These are phyloP conservation scores for Tauraco erythrolophus DNA, from an alignment of 2,113 vertebrate genomes.

Conservation along the genomic window DNA sequence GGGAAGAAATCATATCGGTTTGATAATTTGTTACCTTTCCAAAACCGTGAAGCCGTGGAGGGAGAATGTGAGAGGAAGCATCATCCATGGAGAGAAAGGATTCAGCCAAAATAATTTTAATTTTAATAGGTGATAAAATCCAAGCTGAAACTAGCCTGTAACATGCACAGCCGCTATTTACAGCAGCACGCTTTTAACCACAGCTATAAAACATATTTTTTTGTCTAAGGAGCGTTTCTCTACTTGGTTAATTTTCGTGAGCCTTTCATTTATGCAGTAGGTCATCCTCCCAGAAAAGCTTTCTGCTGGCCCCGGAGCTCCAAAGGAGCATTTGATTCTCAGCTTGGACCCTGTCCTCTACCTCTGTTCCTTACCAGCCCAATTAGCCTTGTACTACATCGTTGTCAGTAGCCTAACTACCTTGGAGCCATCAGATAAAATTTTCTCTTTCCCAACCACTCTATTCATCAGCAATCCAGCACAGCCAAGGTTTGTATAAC, in stretches of 20 bases:
- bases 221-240: conserved; percentile 33
- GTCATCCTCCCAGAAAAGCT: conserved; percentile 61
- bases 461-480: conserved; percentile 82
- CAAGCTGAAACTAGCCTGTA: conserved; percentile 17
- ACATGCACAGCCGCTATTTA: not conserved
- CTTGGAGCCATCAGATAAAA: conserved; percentile 79
- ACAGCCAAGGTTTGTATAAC: conserved; percentile 77
- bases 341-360: conserved; percentile 57
- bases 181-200: conserved; percentile 31
- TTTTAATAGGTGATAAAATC: conserved; percentile 62
- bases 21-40: not conserved
- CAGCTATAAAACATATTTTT: conserved; percentile 22
- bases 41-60: not conserved
- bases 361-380: conserved; percentile 71
- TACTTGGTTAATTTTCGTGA: conserved; percentile 65
- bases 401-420: conserved; percentile 78
- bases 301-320: conserved; percentile 57
- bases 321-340: conserved; percentile 64
- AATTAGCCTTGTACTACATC: conserved; percentile 76
- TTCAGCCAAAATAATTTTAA: conserved; percentile 37
- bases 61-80: not conserved
- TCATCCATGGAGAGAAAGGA: not conserved
- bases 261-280: conserved; percentile 68
- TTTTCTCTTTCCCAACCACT: conserved; percentile 69
- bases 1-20: not conserved